These are phyloP conservation scores for Tenthredo amoena DNA, from an alignment of 2,888 invertebrate species.

Conservation along the genomic window DNA sequence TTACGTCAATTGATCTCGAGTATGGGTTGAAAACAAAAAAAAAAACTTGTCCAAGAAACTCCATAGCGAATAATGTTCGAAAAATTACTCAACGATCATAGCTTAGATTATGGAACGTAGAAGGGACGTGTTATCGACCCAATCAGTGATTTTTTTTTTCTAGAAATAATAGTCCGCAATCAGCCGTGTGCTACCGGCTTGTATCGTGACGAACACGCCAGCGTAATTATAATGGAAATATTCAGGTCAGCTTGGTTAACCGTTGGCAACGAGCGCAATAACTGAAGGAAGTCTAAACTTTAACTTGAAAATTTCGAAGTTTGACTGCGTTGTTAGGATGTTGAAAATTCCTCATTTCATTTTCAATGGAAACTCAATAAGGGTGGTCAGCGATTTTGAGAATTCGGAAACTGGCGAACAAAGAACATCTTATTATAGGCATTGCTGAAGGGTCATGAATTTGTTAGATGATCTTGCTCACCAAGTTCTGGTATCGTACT, in stretches of 20 bases:
- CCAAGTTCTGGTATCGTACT: background rate
- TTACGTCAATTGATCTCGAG: conserved; percentile 14
- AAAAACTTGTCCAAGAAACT: conserved; percentile 2
- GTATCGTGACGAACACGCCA: conserved; percentile 55
- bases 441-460: background rate
- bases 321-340: conserved; percentile 9
- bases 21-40: background rate
- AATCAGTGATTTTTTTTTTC: conserved; percentile 44
- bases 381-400: background rate
- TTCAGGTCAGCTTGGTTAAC: conserved; percentile 54
- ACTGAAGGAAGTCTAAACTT: conserved; percentile 37
- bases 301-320: conserved; percentile 31
- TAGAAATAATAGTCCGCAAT: conserved; percentile 48
- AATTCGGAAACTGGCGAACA: background rate
- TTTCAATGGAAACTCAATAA: background rate
- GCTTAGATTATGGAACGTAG: conserved; percentile 3
- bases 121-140: conserved; percentile 43
- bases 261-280: conserved; percentile 35
- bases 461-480: background rate
- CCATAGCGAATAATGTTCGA: background rate
- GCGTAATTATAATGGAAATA: conserved; percentile 54
- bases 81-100: conserved; percentile 30
- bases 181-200: conserved; percentile 49
- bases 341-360: background rate
- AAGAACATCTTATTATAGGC: background rate